phyloP scores from a whole-genome alignment of 2,888 invertebrate species.

The Rhingia rostrata region DNA sequence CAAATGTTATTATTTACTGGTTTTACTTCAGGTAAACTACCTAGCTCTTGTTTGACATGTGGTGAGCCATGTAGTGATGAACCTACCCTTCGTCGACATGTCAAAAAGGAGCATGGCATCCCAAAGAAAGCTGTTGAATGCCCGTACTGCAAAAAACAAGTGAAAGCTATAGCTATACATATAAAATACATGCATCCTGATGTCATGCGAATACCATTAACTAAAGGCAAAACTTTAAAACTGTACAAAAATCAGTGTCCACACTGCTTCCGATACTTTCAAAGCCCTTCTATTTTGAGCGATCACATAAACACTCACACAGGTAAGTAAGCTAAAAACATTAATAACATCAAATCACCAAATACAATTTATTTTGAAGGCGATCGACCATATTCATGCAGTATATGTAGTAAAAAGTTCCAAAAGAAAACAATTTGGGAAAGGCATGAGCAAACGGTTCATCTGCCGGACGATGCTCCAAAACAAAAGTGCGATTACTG shows the following conservation, averaged over 20 bases:
- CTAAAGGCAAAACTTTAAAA: not conserved
- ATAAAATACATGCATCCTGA: conserved; percentile 44
- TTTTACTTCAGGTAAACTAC: conserved; percentile 10
- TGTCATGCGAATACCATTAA: conserved; percentile 15
- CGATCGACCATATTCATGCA: conserved; percentile 40
- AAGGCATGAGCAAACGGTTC: conserved; percentile 40
- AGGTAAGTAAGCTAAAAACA: not conserved
- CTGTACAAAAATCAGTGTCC: conserved; percentile 39
- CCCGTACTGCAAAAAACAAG: conserved; percentile 45
- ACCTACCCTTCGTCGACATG: conserved; percentile 7
- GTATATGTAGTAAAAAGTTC: conserved; percentile 35
- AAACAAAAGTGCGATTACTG: conserved; percentile 44
- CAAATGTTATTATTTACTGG: too few species aligned
- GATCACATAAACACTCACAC: conserved; percentile 52
- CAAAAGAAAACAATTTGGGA: conserved; percentile 39
- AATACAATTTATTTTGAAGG: not conserved
- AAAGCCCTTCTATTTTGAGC: conserved; percentile 23
- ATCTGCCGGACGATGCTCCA: conserved; percentile 29
- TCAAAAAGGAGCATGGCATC: conserved; percentile 25
- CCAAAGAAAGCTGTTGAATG: conserved; percentile 18
- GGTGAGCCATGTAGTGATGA: conserved; percentile 34
- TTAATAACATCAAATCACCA: not conserved
- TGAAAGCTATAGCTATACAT: conserved; percentile 31
- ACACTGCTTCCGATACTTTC: conserved; percentile 27
- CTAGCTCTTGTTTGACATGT: conserved; percentile 39